Conservation (phyloP, 2,888 invertebrate genomes). For the Clistopyga incitator region DNA sequence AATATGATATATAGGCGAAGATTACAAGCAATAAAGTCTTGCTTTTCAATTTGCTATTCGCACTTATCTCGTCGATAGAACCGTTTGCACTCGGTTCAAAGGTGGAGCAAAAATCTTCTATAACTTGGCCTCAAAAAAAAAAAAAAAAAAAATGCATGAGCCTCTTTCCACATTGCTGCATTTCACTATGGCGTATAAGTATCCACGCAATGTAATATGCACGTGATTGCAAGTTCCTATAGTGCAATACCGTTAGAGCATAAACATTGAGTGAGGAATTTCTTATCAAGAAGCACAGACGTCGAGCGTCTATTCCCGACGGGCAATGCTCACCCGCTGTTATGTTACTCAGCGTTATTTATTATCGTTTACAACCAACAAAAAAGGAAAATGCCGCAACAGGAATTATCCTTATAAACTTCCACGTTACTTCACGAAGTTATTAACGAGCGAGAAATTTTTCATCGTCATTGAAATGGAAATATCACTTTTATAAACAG, state of each 20-base stretch:
- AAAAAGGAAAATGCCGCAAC: neutral
- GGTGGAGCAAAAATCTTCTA: neutral
- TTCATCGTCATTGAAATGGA: neutral
- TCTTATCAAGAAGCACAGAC: constrained; percentile 17
- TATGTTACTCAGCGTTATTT: constrained; percentile 24
- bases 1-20: too few species aligned
- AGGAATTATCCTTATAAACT: constrained; percentile 5
- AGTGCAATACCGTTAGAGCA: constrained; percentile 40
- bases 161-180: constrained; percentile 4
- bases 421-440: constrained; percentile 21
- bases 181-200: neutral
- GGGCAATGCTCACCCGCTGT: constrained; percentile 17
- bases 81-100: constrained; percentile 2
- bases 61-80: neutral
- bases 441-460: neutral
- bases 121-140: neutral
- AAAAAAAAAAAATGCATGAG: neutral
- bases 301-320: constrained; percentile 5
- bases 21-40: too few species aligned
- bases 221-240: constrained; percentile 1
- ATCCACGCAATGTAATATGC: neutral
- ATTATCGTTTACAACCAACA: neutral
- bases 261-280: constrained; percentile 39
- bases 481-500: too few species aligned
- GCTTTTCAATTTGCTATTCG: neutral